phyloP scores from a whole-genome alignment of 2,797 vertebrate species.

The Myotis daubentonii region DNA sequence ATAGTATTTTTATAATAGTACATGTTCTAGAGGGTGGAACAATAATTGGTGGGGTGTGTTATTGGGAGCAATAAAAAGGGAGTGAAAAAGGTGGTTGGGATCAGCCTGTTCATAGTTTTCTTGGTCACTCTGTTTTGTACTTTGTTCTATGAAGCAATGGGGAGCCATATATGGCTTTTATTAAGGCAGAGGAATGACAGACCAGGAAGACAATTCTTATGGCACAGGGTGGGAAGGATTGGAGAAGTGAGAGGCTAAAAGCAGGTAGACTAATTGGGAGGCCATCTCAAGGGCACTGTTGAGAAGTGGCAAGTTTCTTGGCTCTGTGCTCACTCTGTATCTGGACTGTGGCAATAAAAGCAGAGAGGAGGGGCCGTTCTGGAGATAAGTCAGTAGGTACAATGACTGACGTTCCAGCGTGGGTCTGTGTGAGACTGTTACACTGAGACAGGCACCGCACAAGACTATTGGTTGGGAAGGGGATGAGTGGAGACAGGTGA shows the following conservation, averaged over 20 bases:
- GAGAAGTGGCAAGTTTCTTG: neutral
- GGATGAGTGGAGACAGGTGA: neutral
- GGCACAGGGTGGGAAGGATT: neutral
- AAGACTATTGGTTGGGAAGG: neutral
- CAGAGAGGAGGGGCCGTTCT: neutral
- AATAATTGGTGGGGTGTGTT: neutral
- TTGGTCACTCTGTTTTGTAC: neutral
- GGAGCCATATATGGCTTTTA: neutral
- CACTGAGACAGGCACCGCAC: neutral
- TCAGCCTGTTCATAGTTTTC: neutral
- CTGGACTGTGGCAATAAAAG: neutral
- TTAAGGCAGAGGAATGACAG: neutral
- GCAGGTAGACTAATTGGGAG: neutral
- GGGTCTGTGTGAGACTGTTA: neutral
- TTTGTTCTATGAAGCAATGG: conserved; percentile 9
- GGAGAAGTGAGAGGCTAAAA: neutral
- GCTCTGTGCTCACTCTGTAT: neutral
- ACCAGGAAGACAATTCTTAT: neutral
- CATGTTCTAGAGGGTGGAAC: neutral
- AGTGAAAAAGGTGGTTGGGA: neutral
- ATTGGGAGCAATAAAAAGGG: neutral
- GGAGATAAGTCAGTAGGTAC: neutral
- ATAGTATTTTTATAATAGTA: neutral
- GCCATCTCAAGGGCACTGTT: neutral
- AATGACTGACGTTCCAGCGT: neutral